Percentiles rank a stretch among this genome's conserved stretches.
These are phyloP conservation scores for Hemibagrus guttatus DNA, from an alignment of 2,797 vertebrate genomes.

Conservation along the genomic window DNA sequence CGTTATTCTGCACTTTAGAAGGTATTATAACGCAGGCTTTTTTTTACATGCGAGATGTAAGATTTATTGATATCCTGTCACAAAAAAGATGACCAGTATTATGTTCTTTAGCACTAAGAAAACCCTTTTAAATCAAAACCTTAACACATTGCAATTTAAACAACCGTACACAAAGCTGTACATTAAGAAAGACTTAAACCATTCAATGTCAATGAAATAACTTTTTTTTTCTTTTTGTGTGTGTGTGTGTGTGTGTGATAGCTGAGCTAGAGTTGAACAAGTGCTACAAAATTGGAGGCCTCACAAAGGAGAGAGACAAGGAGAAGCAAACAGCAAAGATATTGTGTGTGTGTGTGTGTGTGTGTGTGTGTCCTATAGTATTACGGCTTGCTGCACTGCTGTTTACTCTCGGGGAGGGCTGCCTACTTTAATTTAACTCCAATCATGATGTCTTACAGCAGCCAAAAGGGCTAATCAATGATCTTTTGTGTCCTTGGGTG, in stretches of 20 bases:
- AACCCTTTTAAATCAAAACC: not conserved
- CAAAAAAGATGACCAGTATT: not conserved
- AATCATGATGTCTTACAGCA: slow-evolving; percentile 57
- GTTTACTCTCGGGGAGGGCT: slow-evolving; percentile 51
- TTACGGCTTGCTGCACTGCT: slow-evolving; percentile 40
- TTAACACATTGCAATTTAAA: not conserved
- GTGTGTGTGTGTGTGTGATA: slow-evolving; percentile 6
- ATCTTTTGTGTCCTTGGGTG: slow-evolving; percentile 53
- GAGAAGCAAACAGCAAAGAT: slow-evolving; percentile 2
- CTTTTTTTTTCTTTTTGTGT: no score
- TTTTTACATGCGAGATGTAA: not conserved
- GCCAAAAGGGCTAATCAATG: slow-evolving; percentile 58
- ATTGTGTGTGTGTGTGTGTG: slow-evolving; percentile 26
- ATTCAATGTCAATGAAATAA: no score
- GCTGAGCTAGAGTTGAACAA: slow-evolving; percentile 34
- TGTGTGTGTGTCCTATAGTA: slow-evolving; percentile 24
- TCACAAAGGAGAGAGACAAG: slow-evolving; percentile 23
- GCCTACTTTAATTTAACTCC: slow-evolving; percentile 56
- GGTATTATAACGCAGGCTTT: not conserved
- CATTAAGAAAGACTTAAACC: not conserved
- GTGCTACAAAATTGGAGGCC: slow-evolving; percentile 20
- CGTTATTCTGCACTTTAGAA: not conserved
- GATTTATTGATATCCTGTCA: not conserved
- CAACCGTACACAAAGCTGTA: not conserved
- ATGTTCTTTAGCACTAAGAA: not conserved